phyloP scores from a whole-genome alignment of 2,113 vertebrate genomes.

The Copsychus sechellarum region DNA sequence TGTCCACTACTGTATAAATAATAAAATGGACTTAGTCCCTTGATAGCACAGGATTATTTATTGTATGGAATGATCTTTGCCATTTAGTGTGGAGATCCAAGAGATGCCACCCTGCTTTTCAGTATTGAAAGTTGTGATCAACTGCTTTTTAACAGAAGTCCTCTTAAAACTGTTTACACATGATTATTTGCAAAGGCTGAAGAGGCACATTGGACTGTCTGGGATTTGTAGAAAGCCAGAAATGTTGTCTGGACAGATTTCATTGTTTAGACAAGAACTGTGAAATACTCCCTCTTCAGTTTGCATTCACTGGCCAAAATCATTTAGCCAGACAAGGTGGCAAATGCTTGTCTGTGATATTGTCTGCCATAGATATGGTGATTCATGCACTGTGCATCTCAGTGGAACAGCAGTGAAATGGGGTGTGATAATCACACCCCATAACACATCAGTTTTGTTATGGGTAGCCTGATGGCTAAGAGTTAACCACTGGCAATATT shows the following conservation, averaged over 20 bases:
- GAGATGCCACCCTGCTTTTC: neutral
- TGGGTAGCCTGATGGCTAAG: neutral
- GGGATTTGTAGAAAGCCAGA: neutral
- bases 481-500: neutral
- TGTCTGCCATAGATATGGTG: neutral
- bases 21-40: neutral
- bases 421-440: neutral
- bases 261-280: neutral
- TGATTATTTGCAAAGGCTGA: neutral
- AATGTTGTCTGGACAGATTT: neutral
- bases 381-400: neutral
- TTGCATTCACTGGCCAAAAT: neutral
- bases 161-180: neutral
- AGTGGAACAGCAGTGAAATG: neutral
- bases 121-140: neutral
- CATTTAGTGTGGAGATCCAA: neutral
- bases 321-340: neutral
- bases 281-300: neutral
- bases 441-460: neutral
- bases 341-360: neutral
- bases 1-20: neutral
- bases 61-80: neutral
- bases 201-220: neutral
- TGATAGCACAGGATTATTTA: neutral
- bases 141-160: neutral